These are phyloP conservation scores for Podarcis cretensis DNA, from an alignment of 2,113 vertebrate genomes.

Conservation along the genomic window DNA sequence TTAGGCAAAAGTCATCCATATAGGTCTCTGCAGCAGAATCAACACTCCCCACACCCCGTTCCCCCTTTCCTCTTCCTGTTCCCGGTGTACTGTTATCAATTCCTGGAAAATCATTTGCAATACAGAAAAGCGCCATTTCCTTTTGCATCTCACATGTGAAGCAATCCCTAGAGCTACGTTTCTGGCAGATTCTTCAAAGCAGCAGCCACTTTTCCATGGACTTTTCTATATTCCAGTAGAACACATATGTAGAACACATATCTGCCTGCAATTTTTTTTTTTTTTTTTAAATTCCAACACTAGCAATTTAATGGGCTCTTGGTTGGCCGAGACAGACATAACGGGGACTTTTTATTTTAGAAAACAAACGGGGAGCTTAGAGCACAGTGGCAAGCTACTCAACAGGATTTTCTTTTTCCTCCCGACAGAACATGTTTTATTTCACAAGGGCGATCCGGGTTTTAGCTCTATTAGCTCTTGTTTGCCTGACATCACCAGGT, in stretches of 20 bases:
- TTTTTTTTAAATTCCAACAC: too few species aligned
- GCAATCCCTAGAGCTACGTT: background rate
- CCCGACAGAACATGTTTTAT: background rate
- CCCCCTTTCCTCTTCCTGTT: too few species aligned
- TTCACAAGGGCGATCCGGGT: background rate
- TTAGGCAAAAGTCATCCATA: background rate
- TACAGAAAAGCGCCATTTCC: background rate
- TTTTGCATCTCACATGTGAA: background rate
- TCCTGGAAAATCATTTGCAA: background rate
- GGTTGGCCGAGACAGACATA: background rate
- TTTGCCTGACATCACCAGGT: background rate
- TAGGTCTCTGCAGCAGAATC: background rate
- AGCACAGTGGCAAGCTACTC: background rate
- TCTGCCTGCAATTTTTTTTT: background rate
- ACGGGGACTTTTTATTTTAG: background rate
- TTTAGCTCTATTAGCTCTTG: background rate
- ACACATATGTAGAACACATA: accelerated
- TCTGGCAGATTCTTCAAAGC: background rate
- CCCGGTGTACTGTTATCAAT: background rate
- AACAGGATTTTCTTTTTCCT: background rate
- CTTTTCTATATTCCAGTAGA: background rate
- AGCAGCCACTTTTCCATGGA: background rate
- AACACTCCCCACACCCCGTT: too few species aligned
- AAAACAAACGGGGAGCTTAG: background rate
- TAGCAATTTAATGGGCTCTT: background rate